A percentile compares a stretch with the other conserved stretches of the same genome.
phyloP scores from a whole-genome alignment of 2,888 invertebrate genomes.

The Luperina testacea region DNA sequence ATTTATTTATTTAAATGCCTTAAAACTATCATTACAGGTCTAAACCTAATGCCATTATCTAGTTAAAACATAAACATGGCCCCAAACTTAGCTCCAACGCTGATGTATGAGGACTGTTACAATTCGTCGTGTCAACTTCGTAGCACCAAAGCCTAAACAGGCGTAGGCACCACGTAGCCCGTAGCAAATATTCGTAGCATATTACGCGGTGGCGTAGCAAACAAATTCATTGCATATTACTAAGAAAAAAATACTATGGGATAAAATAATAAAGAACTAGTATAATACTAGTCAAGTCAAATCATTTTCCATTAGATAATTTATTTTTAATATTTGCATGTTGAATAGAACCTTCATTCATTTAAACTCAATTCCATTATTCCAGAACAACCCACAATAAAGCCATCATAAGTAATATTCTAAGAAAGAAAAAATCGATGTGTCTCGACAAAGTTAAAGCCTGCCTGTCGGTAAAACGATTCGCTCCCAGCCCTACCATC shows the following conservation, averaged over 20 bases:
- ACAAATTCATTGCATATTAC: not conserved
- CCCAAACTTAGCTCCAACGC: not conserved
- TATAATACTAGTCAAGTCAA: conserved; percentile 2
- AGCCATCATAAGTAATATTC: conserved; percentile 33
- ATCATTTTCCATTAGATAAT: conserved; percentile 21
- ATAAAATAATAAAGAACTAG: not conserved
- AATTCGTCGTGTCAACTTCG: not conserved
- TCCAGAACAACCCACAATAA: conserved; percentile 52
- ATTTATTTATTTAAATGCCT: too few relatives aligned
- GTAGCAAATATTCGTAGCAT: conserved; percentile 33
- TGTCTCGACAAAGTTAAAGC: conserved; percentile 63
- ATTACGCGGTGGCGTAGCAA: not conserved
- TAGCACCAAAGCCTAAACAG: not conserved
- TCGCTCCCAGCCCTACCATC: conserved; percentile 54
- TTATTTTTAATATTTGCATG: conserved; percentile 35
- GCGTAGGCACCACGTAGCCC: conserved; percentile 15
- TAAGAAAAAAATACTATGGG: not conserved
- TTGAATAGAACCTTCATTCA: conserved; percentile 42
- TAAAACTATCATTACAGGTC: too few relatives aligned
- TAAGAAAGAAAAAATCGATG: conserved; percentile 58
- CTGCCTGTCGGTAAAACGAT: conserved; percentile 57
- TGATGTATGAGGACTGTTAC: not conserved
- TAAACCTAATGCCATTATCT: too few relatives aligned
- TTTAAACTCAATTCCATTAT: conserved; percentile 54
- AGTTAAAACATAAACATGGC: not conserved